Evolutionary conservation across 2,797 vertebrate species (phyloP).

Genomic region (Megaceryle alcyon): DNA sequence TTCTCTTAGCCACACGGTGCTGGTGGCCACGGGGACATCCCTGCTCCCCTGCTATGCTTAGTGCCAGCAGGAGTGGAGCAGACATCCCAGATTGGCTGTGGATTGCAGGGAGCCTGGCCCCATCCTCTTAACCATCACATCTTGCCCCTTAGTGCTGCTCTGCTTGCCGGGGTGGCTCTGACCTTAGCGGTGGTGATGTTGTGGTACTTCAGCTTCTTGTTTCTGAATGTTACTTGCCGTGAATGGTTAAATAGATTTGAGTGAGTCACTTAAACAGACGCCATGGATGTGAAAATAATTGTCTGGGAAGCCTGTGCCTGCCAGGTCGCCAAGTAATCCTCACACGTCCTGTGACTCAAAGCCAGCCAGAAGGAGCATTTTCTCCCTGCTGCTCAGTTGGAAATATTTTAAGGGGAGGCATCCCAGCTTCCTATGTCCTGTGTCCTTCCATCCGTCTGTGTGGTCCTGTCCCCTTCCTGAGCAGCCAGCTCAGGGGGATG

Average conservation of each 20-base stretch:
- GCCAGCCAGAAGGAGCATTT: neutral
- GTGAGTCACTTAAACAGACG: slow-evolving; percentile 51
- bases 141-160: neutral
- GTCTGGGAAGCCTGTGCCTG: slow-evolving; percentile 47
- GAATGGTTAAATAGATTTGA: slow-evolving; percentile 11
- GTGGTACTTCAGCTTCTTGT: neutral
- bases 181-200: rapidly evolving
- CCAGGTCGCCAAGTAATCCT: slow-evolving; percentile 29
- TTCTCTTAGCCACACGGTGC: rapidly evolving
- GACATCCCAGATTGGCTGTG: neutral
- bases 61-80: neutral
- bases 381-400: slow-evolving; percentile 8
- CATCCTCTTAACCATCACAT: neutral
- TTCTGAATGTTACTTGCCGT: neutral
- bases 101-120: neutral
- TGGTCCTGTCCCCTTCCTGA: neutral
- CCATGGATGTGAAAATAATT: slow-evolving; percentile 43
- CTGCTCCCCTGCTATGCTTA: neutral
- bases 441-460: rapidly evolving
- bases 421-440: rapidly evolving
- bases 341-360: slow-evolving; percentile 36
- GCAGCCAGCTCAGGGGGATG: neutral
- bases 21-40: neutral
- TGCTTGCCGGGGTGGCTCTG: rapidly evolving
- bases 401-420: neutral